Base-by-base conservation (phyloP, 2,113 vertebrate genomes). In the Sebastes fasciatus region DNA sequence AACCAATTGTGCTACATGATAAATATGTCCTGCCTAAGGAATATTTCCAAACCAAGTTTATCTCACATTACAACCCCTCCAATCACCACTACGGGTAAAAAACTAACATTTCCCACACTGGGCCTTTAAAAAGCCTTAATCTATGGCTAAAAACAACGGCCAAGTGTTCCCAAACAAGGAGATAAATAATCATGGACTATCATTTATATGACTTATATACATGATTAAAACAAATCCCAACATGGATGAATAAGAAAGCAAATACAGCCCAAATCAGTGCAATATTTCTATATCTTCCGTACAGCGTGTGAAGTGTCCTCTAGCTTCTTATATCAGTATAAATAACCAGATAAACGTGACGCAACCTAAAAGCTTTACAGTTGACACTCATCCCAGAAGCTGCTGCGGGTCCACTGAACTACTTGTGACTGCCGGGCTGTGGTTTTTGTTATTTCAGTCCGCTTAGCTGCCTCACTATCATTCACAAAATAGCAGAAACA, bases 401-500 rank as follows among this genome's bases (percentile, higher is more conserved):
- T 75, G 69, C 58, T 68, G 34, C 34, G 34, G 34, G 34, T 34
- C 4, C 2, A 11, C 45, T 65, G 34, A 76, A 42, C 34, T 21
- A 4, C 40, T 34, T 40, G 23, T 61, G 7, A 49, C 4, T 13
- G 49, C 21, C 0, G 42, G 54, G 45, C 17, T 51, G 61, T 34
- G 40, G 45, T 21, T 67, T 80, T 34, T 26, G 14, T 65, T 16
- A 60, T 67, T 40, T 75, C 8, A 4, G 17, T 77, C 14, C 4
- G 19, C 23, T 63, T 52, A 65, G 61, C 45, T 26, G 57, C 8
- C 5, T 69, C 19, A 3, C 52, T n/a, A 61, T 86, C 46, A 81
- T 55, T 61, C 73, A 82, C 66, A 66, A 67, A 82, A 85, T 0
- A 88, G 73, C 40, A 88, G 83, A 79, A 83, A 86, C 78, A 77